phyloP scores from a whole-genome alignment of 2,113 vertebrate species.

The Coregonus clupeaformis region DNA sequence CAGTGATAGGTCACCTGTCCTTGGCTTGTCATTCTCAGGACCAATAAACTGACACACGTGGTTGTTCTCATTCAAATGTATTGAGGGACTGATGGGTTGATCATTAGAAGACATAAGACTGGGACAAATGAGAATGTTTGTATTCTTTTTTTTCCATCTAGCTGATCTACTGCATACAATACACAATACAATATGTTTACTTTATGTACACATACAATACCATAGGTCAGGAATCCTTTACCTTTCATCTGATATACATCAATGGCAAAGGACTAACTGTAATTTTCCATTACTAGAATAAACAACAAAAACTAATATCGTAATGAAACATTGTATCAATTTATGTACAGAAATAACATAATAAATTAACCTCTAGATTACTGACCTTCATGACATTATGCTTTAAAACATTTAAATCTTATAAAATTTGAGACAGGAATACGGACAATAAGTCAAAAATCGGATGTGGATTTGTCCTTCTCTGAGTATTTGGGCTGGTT shows the following conservation, averaged over 20 bases:
- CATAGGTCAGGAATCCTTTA: constrained; percentile 37
- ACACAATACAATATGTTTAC: constrained; percentile 92
- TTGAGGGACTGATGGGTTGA: constrained; percentile 69
- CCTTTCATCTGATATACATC: constrained; percentile 71
- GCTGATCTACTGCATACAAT: constrained; percentile 95
- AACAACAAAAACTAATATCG: constrained; percentile 43
- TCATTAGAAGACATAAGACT: constrained; percentile 31
- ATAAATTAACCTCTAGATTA: constrained; percentile 30
- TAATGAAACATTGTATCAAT: constrained; percentile 43
- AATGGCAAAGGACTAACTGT: constrained; percentile 72
- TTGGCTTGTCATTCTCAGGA: too few species aligned
- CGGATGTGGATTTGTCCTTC: not conserved
- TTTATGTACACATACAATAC: constrained; percentile 90
- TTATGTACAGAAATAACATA: constrained; percentile 58
- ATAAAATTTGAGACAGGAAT: not conserved
- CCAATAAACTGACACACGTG: too few species aligned
- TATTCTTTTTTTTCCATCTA: constrained; percentile 81
- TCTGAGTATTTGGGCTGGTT: not conserved
- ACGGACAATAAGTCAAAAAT: too few species aligned
- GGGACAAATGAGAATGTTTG: constrained; percentile 71
- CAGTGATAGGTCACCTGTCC: not conserved
- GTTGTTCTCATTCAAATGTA: constrained; percentile 52
- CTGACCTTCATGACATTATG: not conserved
- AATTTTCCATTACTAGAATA: constrained; percentile 61
- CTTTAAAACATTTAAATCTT: not conserved